Percentiles rank a stretch among this genome's conserved stretches.
Evolutionary conservation across 2,888 invertebrate genomes (phyloP).

Genomic region (Melipona beecheii): DNA sequence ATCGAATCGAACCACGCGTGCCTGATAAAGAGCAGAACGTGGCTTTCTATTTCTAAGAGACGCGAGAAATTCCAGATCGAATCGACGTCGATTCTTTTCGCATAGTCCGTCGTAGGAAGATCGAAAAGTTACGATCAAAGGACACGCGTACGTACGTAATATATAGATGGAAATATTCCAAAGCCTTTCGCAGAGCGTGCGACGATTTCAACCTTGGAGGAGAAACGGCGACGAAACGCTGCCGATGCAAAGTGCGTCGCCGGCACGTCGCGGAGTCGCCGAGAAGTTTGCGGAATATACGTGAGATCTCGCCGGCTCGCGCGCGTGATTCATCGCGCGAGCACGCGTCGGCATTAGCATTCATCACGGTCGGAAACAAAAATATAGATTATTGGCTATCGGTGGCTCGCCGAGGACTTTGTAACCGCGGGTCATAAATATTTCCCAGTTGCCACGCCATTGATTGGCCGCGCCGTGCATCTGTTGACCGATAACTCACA

Average conservation of each 20-base stretch:
- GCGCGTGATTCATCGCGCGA: slow-evolving; percentile 56
- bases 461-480: slow-evolving; percentile 50
- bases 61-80: background rate
- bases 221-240: background rate
- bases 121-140: background rate
- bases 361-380: slow-evolving; percentile 41
- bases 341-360: slow-evolving; percentile 43
- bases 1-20: background rate
- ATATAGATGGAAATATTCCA: background rate
- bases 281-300: background rate
- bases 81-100: background rate
- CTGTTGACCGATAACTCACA: slow-evolving; percentile 55
- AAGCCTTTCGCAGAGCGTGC: background rate
- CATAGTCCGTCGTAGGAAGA: too few relatives aligned
- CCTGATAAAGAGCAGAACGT: background rate
- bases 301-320: slow-evolving; percentile 27
- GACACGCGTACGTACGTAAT: background rate
- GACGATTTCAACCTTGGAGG: too few relatives aligned
- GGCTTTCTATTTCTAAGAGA: background rate
- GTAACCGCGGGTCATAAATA: slow-evolving; percentile 66
- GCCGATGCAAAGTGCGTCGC: background rate
- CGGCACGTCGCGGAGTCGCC: slow-evolving; percentile 11
- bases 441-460: slow-evolving; percentile 47
- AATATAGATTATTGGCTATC: slow-evolving; percentile 62
- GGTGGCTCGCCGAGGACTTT: slow-evolving; percentile 61